A percentile compares a stretch with the other conserved stretches of the same genome.
phyloP scores from a whole-genome alignment of 2,797 vertebrate species.

The Selene dorsalis region DNA sequence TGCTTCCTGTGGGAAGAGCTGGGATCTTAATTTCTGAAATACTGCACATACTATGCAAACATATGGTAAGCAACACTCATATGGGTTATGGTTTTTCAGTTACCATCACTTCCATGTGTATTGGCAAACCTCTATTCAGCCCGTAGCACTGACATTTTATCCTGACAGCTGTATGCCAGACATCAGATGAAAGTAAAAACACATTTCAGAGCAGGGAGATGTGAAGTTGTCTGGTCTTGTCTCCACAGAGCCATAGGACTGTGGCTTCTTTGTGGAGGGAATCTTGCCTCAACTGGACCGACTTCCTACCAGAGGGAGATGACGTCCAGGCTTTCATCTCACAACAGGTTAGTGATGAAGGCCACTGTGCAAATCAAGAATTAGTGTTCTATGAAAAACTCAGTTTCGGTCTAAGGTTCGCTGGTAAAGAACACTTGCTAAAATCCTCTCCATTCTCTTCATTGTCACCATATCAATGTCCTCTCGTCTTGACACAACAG shows the following conservation, averaged over 20 bases:
- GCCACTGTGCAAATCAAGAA: neutral
- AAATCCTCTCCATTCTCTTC: neutral
- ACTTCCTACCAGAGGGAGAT: conserved; percentile 92
- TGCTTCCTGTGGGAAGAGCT: conserved; percentile 97
- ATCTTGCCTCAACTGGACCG: conserved; percentile 91
- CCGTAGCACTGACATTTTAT: neutral
- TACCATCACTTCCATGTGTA: too few species aligned
- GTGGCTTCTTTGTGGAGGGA: conserved; percentile 95
- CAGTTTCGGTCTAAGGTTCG: neutral
- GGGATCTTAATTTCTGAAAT: conserved; percentile 96
- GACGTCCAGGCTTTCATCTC: conserved; percentile 92
- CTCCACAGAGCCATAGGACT: conserved; percentile 96
- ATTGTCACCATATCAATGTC: neutral
- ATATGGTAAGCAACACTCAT: conserved; percentile 89
- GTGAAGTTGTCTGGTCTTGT: conserved; percentile 23
- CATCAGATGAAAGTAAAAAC: neutral
- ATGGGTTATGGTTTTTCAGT: neutral
- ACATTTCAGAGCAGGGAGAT: neutral
- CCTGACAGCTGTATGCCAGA: neutral
- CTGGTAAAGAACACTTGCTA: neutral
- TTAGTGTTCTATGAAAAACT: neutral
- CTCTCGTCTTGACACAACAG: conserved; percentile 77
- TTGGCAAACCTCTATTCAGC: neutral
- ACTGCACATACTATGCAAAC: conserved; percentile 99
- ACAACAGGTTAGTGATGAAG: conserved; percentile 86